Evolutionary conservation across 2,797 vertebrate species (phyloP), one percentile per base, ranked within the genome.

Genomic region (Mareca strepera): DNA sequence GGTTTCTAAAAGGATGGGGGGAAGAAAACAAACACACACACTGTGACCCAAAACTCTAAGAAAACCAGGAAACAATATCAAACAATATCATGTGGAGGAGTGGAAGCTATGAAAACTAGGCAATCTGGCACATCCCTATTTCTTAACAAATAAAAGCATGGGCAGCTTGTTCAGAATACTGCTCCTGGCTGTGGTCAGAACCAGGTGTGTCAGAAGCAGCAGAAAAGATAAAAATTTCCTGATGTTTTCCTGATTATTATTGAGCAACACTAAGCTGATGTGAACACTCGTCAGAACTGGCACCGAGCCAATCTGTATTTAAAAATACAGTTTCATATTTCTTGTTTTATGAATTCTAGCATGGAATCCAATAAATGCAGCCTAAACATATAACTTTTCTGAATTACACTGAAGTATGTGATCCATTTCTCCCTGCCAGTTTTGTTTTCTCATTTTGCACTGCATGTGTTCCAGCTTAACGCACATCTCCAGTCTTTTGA

Each of bases 241-340:
- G 73, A 33, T 1, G 0, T 10, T n/a, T n/a, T n/a, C n/a, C n/a
- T n/a, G n/a, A 18, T 43, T 43, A 70, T 13, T 15, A 52, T 33
- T 35, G 33, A 37, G 28, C 6, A 28, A 33, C 9, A 10, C 23
- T 29, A 41, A 86, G 6, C 8, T 62, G 33, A 66, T 28, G 26
- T 1, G 0, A 26, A 37, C 26, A 1, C n/a, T 52, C 43, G 20
- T 33, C 39, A 55, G 10, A 31, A 6, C 7, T 43, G 35, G 7
- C 43, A 50, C 7, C n/a, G 43, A 90, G 9, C 3, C n/a, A 46
- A 35, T 29, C 28, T 15, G 3, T 9, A 53, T 31, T 48, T 66
- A 52, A 84, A 84, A 87, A 43, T 14, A 48, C 11, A 46, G 37
- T 18, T 69, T 17, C 4, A 2, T 17, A 6, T 18, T 59, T 44